phyloP scores from a whole-genome alignment of 2,888 invertebrate genomes.

The Pandemis cinnamomeana region DNA sequence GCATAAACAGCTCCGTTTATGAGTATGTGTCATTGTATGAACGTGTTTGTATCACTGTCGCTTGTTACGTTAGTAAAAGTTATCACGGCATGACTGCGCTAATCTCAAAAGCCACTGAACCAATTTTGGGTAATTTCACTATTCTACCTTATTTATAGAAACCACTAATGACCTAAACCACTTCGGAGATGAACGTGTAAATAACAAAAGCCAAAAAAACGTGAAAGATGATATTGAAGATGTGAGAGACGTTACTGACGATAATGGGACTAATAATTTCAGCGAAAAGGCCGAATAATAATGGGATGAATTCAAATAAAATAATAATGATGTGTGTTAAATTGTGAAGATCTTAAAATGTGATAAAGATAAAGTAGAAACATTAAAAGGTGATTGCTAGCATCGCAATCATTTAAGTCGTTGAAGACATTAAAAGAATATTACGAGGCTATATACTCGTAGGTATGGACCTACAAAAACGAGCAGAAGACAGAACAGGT shows the following conservation, averaged over 20 bases:
- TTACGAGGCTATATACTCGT: too few relatives aligned
- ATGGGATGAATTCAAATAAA: neutral
- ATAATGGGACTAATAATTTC: neutral
- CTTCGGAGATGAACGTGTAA: neutral
- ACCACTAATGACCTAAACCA: neutral
- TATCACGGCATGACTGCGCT: conserved; percentile 31
- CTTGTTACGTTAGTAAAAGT: conserved; percentile 22
- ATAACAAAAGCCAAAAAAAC: neutral
- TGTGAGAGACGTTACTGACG: neutral
- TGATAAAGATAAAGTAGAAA: neutral
- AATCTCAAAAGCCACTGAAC: conserved; percentile 36
- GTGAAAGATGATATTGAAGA: neutral
- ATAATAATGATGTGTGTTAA: neutral
- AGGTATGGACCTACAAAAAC: too few relatives aligned
- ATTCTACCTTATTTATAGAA: conserved; percentile 13
- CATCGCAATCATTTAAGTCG: neutral
- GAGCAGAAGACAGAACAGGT: too few relatives aligned
- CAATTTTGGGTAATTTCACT: conserved; percentile 25
- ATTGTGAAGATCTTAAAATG: neutral
- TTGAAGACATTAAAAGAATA: too few relatives aligned
- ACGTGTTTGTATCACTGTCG: conserved; percentile 2
- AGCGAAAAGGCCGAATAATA: neutral
- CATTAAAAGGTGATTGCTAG: neutral
- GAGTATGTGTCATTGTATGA: conserved; percentile 5
- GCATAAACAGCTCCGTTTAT: conserved; percentile 9